Evolutionary conservation across 2,888 invertebrate genomes (phyloP).

Genomic region (Pediacus dermestoides): DNA sequence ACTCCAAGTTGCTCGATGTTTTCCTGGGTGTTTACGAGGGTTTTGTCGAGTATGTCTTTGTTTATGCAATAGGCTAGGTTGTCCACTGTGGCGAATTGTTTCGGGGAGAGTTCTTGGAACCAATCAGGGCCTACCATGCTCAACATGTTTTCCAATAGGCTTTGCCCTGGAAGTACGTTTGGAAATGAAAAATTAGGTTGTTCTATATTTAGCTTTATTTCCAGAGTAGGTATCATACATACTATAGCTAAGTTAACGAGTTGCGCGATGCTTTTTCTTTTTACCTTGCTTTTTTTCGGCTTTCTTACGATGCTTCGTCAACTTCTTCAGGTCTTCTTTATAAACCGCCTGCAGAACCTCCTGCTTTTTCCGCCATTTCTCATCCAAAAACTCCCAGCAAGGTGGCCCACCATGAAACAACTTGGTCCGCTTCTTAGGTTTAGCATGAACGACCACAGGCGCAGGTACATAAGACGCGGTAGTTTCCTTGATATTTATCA

Average conservation of each 20-base stretch:
- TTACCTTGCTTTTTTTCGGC: constrained; percentile 8
- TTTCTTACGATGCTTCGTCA: constrained; percentile 8
- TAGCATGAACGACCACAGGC: constrained; percentile 25
- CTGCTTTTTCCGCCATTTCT: constrained; percentile 30
- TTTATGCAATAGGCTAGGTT: constrained; percentile 30
- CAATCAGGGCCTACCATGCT: constrained; percentile 41
- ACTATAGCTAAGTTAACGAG: neutral
- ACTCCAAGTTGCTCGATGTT: constrained; percentile 40
- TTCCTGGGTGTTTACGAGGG: constrained; percentile 35
- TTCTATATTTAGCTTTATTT: too few relatives aligned
- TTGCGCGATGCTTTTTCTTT: constrained; percentile 1
- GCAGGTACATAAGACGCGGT: constrained; percentile 31
- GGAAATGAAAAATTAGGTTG: too few relatives aligned
- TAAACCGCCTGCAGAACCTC: constrained; percentile 22
- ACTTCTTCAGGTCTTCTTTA: constrained; percentile 14
- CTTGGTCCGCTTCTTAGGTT: constrained; percentile 8
- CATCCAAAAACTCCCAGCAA: constrained; percentile 37
- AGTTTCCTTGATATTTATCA: constrained; percentile 33
- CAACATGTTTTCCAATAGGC: constrained; percentile 12
- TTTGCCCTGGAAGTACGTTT: too few relatives aligned
- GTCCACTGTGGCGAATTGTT: constrained; percentile 39
- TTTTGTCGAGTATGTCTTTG: constrained; percentile 31
- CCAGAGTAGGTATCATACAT: too few relatives aligned
- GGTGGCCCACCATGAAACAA: constrained; percentile 32
- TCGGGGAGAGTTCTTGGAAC: constrained; percentile 45